phyloP scores from a whole-genome alignment of 2,797 vertebrate genomes.

The Platyrinchus mystaceus region DNA sequence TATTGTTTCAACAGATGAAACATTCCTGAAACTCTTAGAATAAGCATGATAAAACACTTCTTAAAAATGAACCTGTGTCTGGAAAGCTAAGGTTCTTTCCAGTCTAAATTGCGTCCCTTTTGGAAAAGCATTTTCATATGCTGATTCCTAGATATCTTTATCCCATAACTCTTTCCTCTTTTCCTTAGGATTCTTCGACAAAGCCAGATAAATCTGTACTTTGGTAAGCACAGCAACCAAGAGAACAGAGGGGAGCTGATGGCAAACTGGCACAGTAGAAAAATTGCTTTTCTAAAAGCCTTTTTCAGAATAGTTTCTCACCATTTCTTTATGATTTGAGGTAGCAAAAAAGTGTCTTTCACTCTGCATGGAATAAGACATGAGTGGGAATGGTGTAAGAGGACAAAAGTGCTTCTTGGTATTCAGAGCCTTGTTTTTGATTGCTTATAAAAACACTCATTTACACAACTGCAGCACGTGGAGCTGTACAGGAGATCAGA shows the following conservation, averaged over 20 bases:
- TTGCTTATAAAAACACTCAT: neutral
- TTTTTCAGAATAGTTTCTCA: neutral
- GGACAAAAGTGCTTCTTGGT: neutral
- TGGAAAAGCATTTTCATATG: neutral
- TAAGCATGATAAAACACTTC: neutral
- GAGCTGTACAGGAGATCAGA: neutral
- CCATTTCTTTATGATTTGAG: neutral
- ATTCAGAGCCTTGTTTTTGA: neutral
- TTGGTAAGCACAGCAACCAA: neutral
- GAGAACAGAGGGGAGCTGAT: neutral
- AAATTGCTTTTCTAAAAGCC: neutral
- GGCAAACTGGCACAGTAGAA: neutral
- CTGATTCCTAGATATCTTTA: neutral
- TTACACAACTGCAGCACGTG: neutral
- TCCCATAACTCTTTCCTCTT: neutral
- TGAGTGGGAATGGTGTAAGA: neutral
- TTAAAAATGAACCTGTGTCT: neutral
- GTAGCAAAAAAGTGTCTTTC: neutral
- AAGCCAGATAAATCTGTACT: neutral
- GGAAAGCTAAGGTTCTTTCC: neutral
- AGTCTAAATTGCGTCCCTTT: neutral
- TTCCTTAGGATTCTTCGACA: neutral
- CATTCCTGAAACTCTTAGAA: neutral
- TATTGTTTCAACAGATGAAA: neutral
- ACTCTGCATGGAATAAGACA: neutral